Conservation (phyloP, 1,140 invertebrate species). For the Mizuhopecten yessoensis region DNA sequence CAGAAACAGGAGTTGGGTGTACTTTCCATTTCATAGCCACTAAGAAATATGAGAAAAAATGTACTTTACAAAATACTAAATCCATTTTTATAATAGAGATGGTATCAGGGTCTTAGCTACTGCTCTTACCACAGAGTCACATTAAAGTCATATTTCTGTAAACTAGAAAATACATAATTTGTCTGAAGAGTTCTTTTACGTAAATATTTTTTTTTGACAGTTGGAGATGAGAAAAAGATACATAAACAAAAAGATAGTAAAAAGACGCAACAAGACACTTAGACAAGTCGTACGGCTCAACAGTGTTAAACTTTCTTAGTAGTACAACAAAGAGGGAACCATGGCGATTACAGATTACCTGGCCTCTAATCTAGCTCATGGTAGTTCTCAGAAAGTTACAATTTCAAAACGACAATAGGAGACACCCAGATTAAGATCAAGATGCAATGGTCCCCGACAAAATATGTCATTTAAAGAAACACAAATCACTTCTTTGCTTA, state of each 20-base stretch:
- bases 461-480: slow-evolving; percentile 35
- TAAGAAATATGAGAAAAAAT: slow-evolving; percentile 29
- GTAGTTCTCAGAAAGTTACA: slow-evolving; percentile 38
- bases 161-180: slow-evolving; percentile 22
- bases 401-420: slow-evolving; percentile 14
- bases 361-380: background rate
- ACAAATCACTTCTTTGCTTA: slow-evolving; percentile 21
- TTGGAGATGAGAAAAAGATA: background rate
- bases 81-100: slow-evolving; percentile 38
- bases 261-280: background rate
- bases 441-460: slow-evolving; percentile 7
- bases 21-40: background rate
- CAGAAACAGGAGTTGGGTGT: slow-evolving; percentile 4
- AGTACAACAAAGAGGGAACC: background rate
- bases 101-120: background rate
- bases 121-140: background rate
- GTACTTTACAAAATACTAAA: slow-evolving; percentile 34
- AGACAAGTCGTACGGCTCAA: background rate
- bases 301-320: background rate
- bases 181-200: slow-evolving; percentile 1
- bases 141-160: slow-evolving; percentile 35
- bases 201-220: background rate
- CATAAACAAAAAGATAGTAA: slow-evolving; percentile 35
- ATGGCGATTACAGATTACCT: background rate
- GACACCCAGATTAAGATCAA: background rate